phyloP scores from a whole-genome alignment of 1,140 invertebrate genomes.

The Venturia canescens region DNA sequence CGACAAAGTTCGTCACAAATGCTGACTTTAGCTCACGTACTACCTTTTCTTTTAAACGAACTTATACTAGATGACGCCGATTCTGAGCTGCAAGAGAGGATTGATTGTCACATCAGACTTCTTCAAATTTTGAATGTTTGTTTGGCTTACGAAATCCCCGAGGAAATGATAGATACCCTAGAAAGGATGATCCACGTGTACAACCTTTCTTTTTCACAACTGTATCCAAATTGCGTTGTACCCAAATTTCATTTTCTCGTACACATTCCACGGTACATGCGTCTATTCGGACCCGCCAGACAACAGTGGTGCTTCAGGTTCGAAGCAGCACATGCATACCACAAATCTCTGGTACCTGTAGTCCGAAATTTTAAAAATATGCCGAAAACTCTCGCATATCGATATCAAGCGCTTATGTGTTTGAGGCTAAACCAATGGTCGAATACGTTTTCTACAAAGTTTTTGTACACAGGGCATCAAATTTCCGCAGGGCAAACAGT shows the following conservation, averaged over 20 bases:
- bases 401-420: too few species aligned
- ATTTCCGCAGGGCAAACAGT: too few species aligned
- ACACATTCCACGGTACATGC: conserved; percentile 47
- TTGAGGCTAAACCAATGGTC: too few species aligned
- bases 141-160: conserved; percentile 48
- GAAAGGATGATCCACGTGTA: conserved; percentile 52
- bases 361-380: too few species aligned
- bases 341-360: too few species aligned
- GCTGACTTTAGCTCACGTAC: conserved; percentile 48
- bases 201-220: conserved; percentile 31
- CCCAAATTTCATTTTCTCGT: conserved; percentile 50
- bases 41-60: conserved; percentile 53
- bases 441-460: too few species aligned
- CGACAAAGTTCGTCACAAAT: conserved; percentile 56
- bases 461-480: too few species aligned
- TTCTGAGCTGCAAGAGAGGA: not conserved
- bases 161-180: conserved; percentile 43
- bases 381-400: too few species aligned
- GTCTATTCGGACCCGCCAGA: conserved; percentile 51
- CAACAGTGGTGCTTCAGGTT: conserved; percentile 54
- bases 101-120: conserved; percentile 24
- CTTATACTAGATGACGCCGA: not conserved
- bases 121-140: conserved; percentile 52
- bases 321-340: conserved; percentile 1
- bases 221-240: conserved; percentile 42